Percentiles rank a stretch among this genome's conserved stretches.
These are phyloP conservation scores for Nycticryphes semicollaris DNA, from an alignment of 2,113 vertebrate species.

Conservation along the genomic window DNA sequence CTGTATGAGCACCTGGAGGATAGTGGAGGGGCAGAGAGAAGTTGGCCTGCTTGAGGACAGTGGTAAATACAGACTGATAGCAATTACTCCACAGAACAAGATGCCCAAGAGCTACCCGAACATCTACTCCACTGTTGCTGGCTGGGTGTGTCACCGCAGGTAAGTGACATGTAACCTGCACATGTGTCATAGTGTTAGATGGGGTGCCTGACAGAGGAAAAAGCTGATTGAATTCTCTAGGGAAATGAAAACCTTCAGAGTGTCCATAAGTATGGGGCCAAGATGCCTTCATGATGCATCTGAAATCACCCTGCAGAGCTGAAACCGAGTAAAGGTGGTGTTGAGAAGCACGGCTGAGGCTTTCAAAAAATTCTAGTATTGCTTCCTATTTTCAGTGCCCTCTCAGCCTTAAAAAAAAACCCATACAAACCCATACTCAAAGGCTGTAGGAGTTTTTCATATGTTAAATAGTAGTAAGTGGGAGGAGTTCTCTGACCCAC, in stretches of 20 bases:
- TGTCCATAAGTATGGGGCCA: background rate
- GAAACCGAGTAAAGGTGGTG: background rate
- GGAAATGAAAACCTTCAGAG: background rate
- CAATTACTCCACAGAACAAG: background rate
- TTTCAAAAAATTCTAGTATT: background rate
- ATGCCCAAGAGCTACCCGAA: background rate
- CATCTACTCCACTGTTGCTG: background rate
- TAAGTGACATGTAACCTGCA: accelerated
- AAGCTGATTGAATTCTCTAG: background rate
- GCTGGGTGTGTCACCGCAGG: background rate
- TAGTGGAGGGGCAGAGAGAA: background rate
- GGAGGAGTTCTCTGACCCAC: background rate
- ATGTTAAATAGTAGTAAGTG: background rate
- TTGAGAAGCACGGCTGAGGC: background rate
- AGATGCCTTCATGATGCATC: background rate
- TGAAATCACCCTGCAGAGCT: background rate
- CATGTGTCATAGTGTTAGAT: accelerated
- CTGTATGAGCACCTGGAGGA: background rate
- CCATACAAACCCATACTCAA: background rate
- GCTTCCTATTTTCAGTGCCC: background rate
- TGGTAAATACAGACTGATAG: accelerated
- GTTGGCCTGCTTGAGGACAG: accelerated
- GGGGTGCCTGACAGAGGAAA: background rate
- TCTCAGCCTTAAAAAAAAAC: background rate
- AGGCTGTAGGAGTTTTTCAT: background rate